Evolutionary conservation across 1,140 invertebrate genomes (phyloP).

Genomic region (Manduca sexta): DNA sequence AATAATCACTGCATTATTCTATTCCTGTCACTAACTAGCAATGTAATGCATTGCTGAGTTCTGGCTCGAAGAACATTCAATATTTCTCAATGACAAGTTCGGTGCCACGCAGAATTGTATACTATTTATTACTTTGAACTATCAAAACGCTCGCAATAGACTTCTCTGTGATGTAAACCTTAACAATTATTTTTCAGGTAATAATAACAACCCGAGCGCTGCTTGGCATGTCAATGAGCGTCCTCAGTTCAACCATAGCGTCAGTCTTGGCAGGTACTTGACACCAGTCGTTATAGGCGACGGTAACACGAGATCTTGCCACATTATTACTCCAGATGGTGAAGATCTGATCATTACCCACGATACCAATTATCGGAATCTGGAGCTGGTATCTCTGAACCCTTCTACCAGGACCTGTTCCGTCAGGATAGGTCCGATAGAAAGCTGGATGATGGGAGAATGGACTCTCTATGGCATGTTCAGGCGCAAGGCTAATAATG

Average conservation of each 20-base stretch:
- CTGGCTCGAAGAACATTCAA: too few relatives aligned
- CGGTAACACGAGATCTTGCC: constrained; percentile 9
- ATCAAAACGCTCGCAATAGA: too few relatives aligned
- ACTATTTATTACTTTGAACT: too few relatives aligned
- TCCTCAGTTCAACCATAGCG: constrained; percentile 7
- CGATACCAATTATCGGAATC: constrained; percentile 16
- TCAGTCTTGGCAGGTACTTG: constrained; percentile 10
- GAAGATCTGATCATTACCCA: constrained; percentile 20
- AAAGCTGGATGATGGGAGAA: constrained; percentile 12
- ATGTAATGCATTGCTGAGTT: too few relatives aligned
- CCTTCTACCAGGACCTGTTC: constrained; percentile 7
- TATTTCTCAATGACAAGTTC: too few relatives aligned
- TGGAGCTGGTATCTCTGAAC: neutral
- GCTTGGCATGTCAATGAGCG: neutral
- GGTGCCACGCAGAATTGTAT: too few relatives aligned
- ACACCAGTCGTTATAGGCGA: constrained; percentile 6
- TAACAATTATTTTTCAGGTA: too few relatives aligned
- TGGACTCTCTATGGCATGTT: constrained; percentile 24
- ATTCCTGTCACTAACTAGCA: too few relatives aligned
- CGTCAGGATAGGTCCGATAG: constrained; percentile 13
- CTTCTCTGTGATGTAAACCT: too few relatives aligned
- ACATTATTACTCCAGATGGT: constrained; percentile 21
- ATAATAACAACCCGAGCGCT: neutral
- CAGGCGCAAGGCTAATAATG: neutral
- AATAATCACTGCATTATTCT: too few relatives aligned